phyloP scores from a whole-genome alignment of 1,140 invertebrate genomes.

The Arctopsyche grandis region DNA sequence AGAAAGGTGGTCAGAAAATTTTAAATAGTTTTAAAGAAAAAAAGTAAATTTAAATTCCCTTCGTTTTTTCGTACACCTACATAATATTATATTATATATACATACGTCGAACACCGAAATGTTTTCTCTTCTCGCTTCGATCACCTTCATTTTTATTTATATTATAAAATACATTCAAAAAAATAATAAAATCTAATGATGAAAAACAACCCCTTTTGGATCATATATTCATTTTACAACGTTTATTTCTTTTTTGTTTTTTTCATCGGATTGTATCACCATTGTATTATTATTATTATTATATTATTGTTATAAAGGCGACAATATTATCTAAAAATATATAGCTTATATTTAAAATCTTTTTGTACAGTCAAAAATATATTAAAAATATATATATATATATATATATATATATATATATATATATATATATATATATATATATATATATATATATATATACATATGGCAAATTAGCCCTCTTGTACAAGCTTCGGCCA shows the following conservation, averaged over 20 bases:
- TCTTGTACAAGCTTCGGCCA: no score
- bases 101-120: constrained; percentile 8
- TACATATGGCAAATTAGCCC: no score
- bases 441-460: no score
- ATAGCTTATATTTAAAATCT: constrained; percentile 8
- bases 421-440: no score
- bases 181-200: no score
- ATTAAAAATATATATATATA: no score
- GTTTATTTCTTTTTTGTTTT: no score
- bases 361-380: not conserved
- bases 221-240: no score
- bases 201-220: no score
- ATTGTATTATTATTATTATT: not conserved
- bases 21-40: constrained; percentile 43
- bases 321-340: constrained; percentile 23
- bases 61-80: constrained; percentile 9
- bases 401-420: no score
- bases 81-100: not conserved
- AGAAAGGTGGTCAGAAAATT: not conserved
- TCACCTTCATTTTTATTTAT: not conserved
- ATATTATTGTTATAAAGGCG: constrained; percentile 18
- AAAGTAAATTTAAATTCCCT: constrained; percentile 13
- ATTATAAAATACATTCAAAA: no score
- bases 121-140: constrained; percentile 40
- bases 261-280: no score